Evolutionary conservation across 2,113 vertebrate species (phyloP).

Genomic region (Grammomys dolichurus): DNA sequence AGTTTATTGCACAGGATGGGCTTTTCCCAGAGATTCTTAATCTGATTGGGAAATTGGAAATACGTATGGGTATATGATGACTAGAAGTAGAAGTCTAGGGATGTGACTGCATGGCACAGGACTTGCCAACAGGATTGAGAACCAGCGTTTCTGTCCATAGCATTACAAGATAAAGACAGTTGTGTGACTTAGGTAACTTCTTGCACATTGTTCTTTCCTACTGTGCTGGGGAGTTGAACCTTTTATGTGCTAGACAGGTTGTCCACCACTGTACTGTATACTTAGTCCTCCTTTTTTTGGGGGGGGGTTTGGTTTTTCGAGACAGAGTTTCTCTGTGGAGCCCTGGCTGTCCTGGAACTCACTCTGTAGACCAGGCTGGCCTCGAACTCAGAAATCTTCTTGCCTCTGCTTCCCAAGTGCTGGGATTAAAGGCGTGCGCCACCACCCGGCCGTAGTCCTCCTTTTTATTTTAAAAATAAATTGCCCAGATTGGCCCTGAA

Average conservation of each 20-base stretch:
- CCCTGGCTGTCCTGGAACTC: no score
- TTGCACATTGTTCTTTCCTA: neutral
- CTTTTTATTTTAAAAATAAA: neutral
- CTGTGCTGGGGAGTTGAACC: neutral
- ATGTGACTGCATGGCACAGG: neutral
- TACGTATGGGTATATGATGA: neutral
- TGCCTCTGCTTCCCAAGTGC: no score
- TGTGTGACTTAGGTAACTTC: neutral
- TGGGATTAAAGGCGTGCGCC: no score
- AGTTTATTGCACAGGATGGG: neutral
- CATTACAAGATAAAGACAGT: neutral
- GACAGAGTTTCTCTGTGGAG: no score
- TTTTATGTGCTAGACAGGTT: neutral
- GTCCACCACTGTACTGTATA: neutral
- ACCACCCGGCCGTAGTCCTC: neutral
- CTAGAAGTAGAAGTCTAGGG: no score
- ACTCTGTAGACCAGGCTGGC: no score
- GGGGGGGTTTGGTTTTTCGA: no score
- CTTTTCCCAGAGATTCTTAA: constrained; percentile 12
- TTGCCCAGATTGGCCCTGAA: neutral
- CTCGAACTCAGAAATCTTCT: no score
- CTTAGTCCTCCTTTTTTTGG: neutral
- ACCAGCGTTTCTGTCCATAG: neutral
- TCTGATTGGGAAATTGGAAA: neutral
- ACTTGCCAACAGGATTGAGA: neutral